A percentile compares a stretch with the other conserved stretches of the same genome.
Conservation (phyloP, 1,140 invertebrate species). For the Reticulitermes speratus region DNA sequence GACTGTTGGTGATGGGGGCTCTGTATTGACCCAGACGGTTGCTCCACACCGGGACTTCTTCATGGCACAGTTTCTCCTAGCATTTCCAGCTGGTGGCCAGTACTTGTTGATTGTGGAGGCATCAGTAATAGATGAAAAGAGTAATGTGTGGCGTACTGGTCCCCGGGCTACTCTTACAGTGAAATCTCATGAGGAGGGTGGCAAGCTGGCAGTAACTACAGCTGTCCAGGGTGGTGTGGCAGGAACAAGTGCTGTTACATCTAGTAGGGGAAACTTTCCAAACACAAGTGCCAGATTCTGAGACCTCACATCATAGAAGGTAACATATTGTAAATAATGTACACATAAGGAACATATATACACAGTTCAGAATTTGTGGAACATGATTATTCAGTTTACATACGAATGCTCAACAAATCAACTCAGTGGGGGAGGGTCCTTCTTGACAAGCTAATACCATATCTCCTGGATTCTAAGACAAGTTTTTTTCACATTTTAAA, state of each 20-base stretch:
- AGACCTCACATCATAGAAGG: not conserved
- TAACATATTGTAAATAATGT: not conserved
- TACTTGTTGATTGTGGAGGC: slow-evolving; percentile 65
- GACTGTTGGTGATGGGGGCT: slow-evolving; percentile 48
- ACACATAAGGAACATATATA: too few relatives aligned
- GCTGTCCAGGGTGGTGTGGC: not conserved
- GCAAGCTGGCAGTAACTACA: not conserved
- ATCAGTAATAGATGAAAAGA: slow-evolving; percentile 65
- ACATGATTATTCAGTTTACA: too few relatives aligned
- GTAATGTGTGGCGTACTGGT: slow-evolving; percentile 56
- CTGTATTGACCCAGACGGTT: slow-evolving; percentile 61
- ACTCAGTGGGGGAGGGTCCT: too few relatives aligned
- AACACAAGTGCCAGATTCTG: slow-evolving; percentile 14
- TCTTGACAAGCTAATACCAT: too few relatives aligned
- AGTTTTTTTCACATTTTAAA: too few relatives aligned
- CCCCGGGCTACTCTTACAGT: slow-evolving; percentile 51
- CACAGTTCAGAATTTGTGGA: too few relatives aligned
- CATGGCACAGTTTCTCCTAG: slow-evolving; percentile 69
- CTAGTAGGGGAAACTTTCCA: not conserved
- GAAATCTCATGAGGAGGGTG: slow-evolving; percentile 53
- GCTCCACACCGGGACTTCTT: slow-evolving; percentile 79
- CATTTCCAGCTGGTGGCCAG: slow-evolving; percentile 53
- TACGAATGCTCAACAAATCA: too few relatives aligned
- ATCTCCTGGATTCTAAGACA: too few relatives aligned
- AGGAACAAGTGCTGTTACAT: not conserved